Evolutionary conservation across 1,140 invertebrate species (phyloP).

Genomic region (Panagrolaimus sp.): DNA sequence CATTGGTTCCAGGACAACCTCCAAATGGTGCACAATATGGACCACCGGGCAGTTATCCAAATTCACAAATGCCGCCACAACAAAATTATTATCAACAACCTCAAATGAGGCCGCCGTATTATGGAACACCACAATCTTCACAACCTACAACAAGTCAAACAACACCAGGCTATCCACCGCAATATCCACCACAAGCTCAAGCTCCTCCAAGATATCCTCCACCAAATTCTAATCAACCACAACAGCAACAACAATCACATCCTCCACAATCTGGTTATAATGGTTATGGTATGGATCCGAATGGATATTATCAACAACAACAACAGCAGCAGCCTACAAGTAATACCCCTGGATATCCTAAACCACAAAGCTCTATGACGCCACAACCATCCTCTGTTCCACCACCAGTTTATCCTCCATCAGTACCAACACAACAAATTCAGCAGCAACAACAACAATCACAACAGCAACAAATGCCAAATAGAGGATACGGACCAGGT

Average conservation of each 20-base stretch:
- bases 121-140: no score
- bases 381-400: not conserved
- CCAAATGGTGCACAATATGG: no score
- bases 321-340: not conserved
- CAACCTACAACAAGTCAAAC: no score
- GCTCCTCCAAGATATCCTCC: constrained; percentile 17
- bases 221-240: not conserved
- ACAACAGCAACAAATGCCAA: constrained; percentile 27
- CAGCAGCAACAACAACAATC: not conserved
- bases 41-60: no score
- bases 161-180: no score
- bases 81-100: no score
- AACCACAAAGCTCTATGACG: not conserved
- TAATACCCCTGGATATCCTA: not conserved
- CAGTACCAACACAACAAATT: constrained; percentile 17
- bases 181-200: not conserved
- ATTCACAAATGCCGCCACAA: no score
- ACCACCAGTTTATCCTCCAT: constrained; percentile 15
- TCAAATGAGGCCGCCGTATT: no score
- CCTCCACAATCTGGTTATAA: not conserved
- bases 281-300: not conserved
- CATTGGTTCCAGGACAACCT: no score
- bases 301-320: not conserved
- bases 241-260: not conserved
- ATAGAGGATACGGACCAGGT: constrained; percentile 11